Base-by-base conservation (phyloP, 2,113 vertebrate species). In the Hepsetus odoe region DNA sequence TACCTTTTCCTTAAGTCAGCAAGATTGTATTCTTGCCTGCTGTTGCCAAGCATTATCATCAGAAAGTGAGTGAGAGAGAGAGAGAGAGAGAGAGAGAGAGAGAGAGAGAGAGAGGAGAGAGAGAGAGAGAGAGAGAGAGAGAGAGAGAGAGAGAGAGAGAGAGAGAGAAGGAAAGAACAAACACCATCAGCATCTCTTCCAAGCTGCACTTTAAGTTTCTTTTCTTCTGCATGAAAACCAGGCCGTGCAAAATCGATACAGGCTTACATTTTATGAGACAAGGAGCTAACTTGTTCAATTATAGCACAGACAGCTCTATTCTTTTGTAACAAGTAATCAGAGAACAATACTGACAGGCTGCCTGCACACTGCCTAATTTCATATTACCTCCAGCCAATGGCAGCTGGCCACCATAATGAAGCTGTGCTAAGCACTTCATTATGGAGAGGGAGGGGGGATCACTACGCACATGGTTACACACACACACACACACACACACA, bases 201-300 rank as follows among this genome's bases (percentile, higher is more conserved):
- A 77, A 90, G 91, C 90, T 91, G 90, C 92, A 92, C 85, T 87
- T 88, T 91, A 87, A 91, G 89, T 94, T 91, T 86, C 86, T 88
- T 91, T 83, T 86, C 84, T 89, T 86, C 91, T 90, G 88, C 90
- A 93, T 94, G 61, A 77, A 94, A 92, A 89, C 88, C 89, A 82
- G 87, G 92, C 40, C 42, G 85, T 89, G 88, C 86, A 91, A 94
- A 95, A 96, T 98, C 96, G 95, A 98, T 98, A 96, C 89, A 83
- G 91, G 93, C 94, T 95, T 96, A 94, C 95, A 96, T 97, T 97
- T 98, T 96, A 97, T 95, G 95, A 96, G 96, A 98, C 96, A 97
- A 96, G 96, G 95, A 98, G 96, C 97, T 98, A 98, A 98, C 96
- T 97, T 98, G 97, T 98, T 97, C 96, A 98, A 96, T 98, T 98